Evolutionary conservation across 1,140 invertebrate species (phyloP).

Genomic region (Radopholus similis): DNA sequence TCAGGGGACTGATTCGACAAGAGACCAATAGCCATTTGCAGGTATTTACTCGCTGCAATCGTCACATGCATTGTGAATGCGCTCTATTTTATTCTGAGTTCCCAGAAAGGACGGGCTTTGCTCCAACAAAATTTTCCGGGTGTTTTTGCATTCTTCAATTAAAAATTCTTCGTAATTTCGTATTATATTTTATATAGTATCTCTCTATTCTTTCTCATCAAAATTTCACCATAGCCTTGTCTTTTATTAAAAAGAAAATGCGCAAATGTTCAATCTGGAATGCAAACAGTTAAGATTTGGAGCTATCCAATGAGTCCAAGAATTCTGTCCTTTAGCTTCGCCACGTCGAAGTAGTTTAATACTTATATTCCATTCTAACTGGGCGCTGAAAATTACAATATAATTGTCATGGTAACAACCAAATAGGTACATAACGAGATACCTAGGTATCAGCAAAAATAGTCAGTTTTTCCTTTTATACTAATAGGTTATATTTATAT

Average conservation of each 20-base stretch:
- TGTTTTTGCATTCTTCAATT: background rate
- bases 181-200: no score
- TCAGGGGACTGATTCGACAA: background rate
- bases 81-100: background rate
- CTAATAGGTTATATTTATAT: no score
- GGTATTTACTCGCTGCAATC: conserved; percentile 3
- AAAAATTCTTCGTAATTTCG: background rate
- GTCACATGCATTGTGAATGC: background rate
- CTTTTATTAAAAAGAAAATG: background rate
- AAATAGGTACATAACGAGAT: no score
- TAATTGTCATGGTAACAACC: no score
- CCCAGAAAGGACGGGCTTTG: background rate
- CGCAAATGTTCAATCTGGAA: background rate
- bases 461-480: no score
- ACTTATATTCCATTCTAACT: no score
- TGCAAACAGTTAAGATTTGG: no score
- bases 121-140: background rate
- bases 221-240: background rate
- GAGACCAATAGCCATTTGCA: background rate
- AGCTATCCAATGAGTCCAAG: no score
- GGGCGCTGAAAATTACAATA: no score
- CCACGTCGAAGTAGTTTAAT: no score
- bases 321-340: no score
- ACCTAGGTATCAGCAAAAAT: no score
- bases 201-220: background rate